Evolutionary conservation across 2,888 invertebrate species (phyloP), one percentile per base, ranked within the genome.

Genomic region (Hyposoter didymator): DNA sequence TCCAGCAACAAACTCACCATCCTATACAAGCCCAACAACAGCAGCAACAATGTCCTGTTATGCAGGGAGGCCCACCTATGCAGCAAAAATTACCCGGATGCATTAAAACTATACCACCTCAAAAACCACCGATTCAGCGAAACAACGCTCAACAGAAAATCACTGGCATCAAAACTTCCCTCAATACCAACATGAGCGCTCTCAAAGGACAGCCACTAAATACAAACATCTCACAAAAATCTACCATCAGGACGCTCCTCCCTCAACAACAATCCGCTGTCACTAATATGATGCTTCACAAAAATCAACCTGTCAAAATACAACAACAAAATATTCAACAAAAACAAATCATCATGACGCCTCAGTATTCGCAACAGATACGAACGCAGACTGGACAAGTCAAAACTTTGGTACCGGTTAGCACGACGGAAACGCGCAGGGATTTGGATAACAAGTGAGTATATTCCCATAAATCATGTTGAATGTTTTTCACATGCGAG

Each of bases 121-220:
- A 93, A 55, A 93, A 93, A 52, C 86, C 85, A 17, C 17, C 90
- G 2, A 66, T 86, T 0, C 92, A 89, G 75, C 90, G 92, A 94
- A 95, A 95, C 90, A 94, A 94, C 12, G 94, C 95, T 4, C 95
- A 95, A 86, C 95, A 95, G 88, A 94, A 95, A 2, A 93, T 94
- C 78, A 94, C 94, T 81, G 95, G 95, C 0, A 94, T 93, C 32
- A 93, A 93, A 52, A 91, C 92, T 0, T 91, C 92, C 0, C 85
- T 92, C 52, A 91, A 91, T 55, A 92, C 93, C 2, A 92, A 91
- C 55, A 89, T 93, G 81, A 89, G 88, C 52, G 84, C 90, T 1
- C 75, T 89, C 7, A 92, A 92, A 73, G 76, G 69, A 66, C 92
- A 90, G 72, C 79, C 85, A 0, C 19, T 72, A 1, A 84, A 80